These are phyloP conservation scores for Brachionus rotundiformis DNA, from an alignment of 1,140 invertebrate species.

Conservation along the genomic window DNA sequence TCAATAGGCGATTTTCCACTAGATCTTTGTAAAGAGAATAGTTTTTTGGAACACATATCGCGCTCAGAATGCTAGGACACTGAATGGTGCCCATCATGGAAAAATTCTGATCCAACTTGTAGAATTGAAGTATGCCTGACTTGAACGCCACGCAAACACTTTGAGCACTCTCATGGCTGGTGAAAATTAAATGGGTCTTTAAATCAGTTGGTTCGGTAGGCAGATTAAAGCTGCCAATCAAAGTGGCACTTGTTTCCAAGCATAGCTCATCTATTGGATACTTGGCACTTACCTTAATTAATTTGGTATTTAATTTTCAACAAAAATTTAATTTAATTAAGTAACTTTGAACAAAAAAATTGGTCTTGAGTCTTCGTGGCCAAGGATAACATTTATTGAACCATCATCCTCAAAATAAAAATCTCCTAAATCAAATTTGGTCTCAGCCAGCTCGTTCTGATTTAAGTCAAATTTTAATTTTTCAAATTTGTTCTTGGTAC, in stretches of 20 bases:
- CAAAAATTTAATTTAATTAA: not conserved
- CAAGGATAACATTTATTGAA: not conserved
- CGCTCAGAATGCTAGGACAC: not conserved
- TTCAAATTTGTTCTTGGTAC: not conserved
- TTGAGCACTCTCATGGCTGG: slow-evolving; percentile 16
- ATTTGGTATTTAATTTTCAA: not conserved
- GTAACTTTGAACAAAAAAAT: slow-evolving; percentile 8
- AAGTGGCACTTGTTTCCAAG: not conserved
- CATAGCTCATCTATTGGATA: not conserved
- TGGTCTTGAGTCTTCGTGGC: not conserved
- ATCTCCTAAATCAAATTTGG: slow-evolving; percentile 12
- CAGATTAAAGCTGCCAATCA: not conserved
- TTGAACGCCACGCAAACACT: not conserved
- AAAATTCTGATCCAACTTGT: not conserved
- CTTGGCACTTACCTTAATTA: not conserved
- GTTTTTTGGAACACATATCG: not conserved
- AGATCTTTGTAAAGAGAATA: not conserved
- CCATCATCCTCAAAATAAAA: slow-evolving; percentile 39
- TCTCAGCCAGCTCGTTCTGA: not conserved
- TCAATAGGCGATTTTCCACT: not conserved
- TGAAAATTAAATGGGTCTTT: not conserved
- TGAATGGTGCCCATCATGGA: not conserved
- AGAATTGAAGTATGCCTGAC: not conserved
- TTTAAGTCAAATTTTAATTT: slow-evolving; percentile 37
- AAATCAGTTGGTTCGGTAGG: not conserved